phyloP scores from a whole-genome alignment of 2,888 invertebrate species.

The Chamaedrilus cognettii region DNA sequence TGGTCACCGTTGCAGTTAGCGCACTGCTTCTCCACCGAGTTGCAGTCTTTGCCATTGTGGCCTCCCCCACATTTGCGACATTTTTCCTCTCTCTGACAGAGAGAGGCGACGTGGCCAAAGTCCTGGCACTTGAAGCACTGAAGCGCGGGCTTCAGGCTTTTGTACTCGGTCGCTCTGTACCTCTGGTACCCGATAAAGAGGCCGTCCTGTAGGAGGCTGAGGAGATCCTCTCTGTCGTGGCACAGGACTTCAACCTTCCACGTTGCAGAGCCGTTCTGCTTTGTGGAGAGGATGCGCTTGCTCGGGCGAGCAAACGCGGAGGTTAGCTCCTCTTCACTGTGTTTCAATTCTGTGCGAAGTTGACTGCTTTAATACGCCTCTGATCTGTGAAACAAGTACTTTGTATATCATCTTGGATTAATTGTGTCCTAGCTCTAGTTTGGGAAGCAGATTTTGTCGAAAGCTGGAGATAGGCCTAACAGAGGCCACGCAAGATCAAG shows the following conservation, averaged over 20 bases:
- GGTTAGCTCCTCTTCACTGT: not conserved
- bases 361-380: too few relatives aligned
- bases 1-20: constrained; percentile 5
- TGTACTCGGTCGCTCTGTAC: not conserved
- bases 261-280: not conserved
- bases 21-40: not conserved
- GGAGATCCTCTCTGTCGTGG: not conserved
- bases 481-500: too few relatives aligned
- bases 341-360: too few relatives aligned
- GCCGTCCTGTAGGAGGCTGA: not conserved
- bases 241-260: not conserved
- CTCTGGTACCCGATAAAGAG: not conserved
- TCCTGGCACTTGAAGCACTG: constrained; percentile 7
- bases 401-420: too few relatives aligned
- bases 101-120: not conserved
- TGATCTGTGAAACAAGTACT: too few relatives aligned
- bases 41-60: not conserved
- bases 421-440: too few relatives aligned
- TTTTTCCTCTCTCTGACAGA: not conserved
- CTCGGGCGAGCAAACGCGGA: not conserved
- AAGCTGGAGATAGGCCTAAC: too few relatives aligned
- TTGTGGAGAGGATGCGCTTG: not conserved
- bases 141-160: not conserved
- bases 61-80: not conserved
- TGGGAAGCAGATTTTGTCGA: too few relatives aligned